Conservation (phyloP, 37 sponge, comb jelly and placozoan genomes). For the Oscarella lobularis region DNA sequence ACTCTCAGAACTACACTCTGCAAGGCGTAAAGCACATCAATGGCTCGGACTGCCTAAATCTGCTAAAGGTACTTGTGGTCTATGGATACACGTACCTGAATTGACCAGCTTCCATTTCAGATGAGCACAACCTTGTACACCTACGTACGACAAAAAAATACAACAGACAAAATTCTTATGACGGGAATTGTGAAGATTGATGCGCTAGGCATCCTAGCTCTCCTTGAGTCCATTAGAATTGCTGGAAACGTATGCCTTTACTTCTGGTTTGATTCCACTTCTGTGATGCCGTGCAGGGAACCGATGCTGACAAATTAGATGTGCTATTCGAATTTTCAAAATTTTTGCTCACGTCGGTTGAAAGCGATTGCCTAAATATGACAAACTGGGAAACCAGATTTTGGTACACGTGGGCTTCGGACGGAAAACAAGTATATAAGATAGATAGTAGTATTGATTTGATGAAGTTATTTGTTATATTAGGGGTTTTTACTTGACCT, state of each 20-base stretch:
- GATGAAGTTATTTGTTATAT: background rate
- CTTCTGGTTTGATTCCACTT: background rate
- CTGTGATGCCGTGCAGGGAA: background rate
- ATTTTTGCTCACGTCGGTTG: background rate
- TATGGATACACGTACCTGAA: background rate
- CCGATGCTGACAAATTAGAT: background rate
- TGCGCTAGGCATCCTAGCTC: background rate
- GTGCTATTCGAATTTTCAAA: background rate
- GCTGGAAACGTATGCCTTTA: background rate
- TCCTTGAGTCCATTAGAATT: background rate
- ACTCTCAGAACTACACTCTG: background rate
- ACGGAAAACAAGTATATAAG: background rate
- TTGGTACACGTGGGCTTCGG: background rate
- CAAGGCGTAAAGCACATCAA: background rate
- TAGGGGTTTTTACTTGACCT: background rate
- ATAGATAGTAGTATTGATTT: background rate
- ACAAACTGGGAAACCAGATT: background rate
- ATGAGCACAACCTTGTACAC: background rate
- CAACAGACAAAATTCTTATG: background rate
- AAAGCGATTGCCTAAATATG: background rate
- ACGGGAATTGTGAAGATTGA: background rate
- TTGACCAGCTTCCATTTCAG: background rate
- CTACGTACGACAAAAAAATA: background rate
- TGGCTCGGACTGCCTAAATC: background rate
- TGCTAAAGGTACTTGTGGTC: background rate